Evolutionary conservation across 2,797 vertebrate species (phyloP).

Genomic region (Parauchenoglanis ngamensis): DNA sequence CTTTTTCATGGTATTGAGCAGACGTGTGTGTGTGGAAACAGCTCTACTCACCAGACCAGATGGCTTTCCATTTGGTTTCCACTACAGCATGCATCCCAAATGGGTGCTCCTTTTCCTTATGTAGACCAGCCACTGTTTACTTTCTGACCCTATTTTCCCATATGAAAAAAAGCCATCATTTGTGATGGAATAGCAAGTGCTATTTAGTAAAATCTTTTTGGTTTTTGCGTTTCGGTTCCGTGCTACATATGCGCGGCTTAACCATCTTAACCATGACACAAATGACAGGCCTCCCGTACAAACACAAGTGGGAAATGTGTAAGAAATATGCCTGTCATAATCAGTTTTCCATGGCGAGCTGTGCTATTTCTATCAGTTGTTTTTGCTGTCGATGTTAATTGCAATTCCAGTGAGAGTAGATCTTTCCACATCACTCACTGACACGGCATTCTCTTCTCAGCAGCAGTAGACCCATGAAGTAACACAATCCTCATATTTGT

Average conservation of each 20-base stretch:
- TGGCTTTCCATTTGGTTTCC: slow-evolving; percentile 34
- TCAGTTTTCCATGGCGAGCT: neutral
- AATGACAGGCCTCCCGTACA: slow-evolving; percentile 7
- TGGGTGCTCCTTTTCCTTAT: slow-evolving; percentile 21
- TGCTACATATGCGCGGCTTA: neutral
- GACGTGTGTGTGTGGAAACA: slow-evolving; percentile 26
- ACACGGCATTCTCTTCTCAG: neutral
- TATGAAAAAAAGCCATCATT: slow-evolving; percentile 3
- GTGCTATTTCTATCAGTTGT: slow-evolving; percentile 1
- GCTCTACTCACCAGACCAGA: slow-evolving; percentile 32
- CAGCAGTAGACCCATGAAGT: neutral
- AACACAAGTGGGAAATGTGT: slow-evolving; percentile 5
- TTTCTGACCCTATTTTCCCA: slow-evolving; percentile 15
- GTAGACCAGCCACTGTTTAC: slow-evolving; percentile 30
- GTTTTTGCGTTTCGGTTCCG: neutral
- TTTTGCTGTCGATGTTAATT: neutral
- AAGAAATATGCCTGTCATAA: neutral
- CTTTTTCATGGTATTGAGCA: neutral
- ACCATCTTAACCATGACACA: neutral
- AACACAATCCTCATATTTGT: neutral
- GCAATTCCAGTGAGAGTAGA: neutral
- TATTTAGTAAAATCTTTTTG: neutral
- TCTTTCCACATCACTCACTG: slow-evolving; percentile 11
- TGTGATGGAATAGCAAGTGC: slow-evolving; percentile 5
- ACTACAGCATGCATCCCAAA: slow-evolving; percentile 17